Percentiles rank a stretch among this genome's conserved stretches.
These are phyloP conservation scores for Chaenocephalus aceratus DNA, from an alignment of 2,113 vertebrate genomes.

Conservation along the genomic window DNA sequence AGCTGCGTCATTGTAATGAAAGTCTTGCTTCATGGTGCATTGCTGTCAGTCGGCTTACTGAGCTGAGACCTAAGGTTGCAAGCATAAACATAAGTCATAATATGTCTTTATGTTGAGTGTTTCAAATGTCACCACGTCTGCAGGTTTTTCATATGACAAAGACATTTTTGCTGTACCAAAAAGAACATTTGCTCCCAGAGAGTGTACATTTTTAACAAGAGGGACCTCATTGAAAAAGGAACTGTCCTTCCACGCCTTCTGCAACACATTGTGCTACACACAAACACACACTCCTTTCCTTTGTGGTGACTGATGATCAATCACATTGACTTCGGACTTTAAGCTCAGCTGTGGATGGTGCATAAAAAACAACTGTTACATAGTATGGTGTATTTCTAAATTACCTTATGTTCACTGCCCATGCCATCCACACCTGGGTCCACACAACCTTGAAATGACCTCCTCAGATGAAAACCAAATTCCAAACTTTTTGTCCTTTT, in stretches of 20 bases:
- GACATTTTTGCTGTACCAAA: slow-evolving; percentile 9
- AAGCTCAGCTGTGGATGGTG: slow-evolving; percentile 23
- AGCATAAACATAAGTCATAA: slow-evolving; percentile 37
- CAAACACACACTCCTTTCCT: not conserved
- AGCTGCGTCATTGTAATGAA: slow-evolving; percentile 27
- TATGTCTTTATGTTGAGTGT: slow-evolving; percentile 29
- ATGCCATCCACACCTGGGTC: slow-evolving; percentile 17
- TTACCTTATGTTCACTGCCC: slow-evolving; percentile 20
- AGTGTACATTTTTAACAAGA: slow-evolving; percentile 34
- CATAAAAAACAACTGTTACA: slow-evolving; percentile 24
- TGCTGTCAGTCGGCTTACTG: slow-evolving; percentile 46
- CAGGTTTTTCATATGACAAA: slow-evolving; percentile 36
- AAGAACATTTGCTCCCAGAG: slow-evolving; percentile 16
- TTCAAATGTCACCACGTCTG: slow-evolving; percentile 48
- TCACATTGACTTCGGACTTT: slow-evolving; percentile 25
- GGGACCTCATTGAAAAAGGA: slow-evolving; percentile 22
- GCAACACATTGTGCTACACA: slow-evolving; percentile 17
- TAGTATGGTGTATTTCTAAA: slow-evolving; percentile 4
- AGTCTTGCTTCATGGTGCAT: slow-evolving; percentile 41
- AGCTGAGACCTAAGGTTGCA: slow-evolving; percentile 50
- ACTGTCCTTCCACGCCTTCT: slow-evolving; percentile 25
- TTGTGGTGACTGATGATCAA: slow-evolving; percentile 16
- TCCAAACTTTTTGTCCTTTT: not conserved
- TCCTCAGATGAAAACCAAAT: not conserved
- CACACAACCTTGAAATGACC: slow-evolving; percentile 28